Evolutionary conservation across 2,888 invertebrate genomes (phyloP).

Genomic region (Dysmachus trigonus): DNA sequence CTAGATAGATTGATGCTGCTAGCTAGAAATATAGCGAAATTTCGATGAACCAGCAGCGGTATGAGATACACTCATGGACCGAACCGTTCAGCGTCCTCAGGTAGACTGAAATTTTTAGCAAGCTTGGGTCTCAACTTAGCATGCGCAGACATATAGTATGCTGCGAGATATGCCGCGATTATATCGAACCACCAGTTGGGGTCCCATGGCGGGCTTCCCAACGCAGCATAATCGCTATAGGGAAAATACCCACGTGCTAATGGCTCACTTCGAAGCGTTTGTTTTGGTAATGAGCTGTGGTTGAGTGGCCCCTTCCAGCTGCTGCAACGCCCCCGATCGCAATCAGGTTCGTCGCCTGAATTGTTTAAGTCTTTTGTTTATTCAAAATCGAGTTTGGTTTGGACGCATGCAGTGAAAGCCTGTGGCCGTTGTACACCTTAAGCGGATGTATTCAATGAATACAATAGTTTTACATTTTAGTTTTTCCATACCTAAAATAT

Average conservation of each 20-base stretch:
- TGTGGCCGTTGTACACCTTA: not conserved
- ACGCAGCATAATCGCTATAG: not conserved
- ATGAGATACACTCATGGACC: not conserved
- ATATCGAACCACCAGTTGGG: not conserved
- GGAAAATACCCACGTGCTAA: constrained; percentile 18
- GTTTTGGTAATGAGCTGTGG: constrained; percentile 21
- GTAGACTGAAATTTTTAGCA: constrained; percentile 6
- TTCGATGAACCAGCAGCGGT: not conserved
- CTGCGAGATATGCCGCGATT: not conserved
- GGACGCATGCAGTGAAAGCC: constrained; percentile 23
- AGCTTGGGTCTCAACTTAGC: not conserved
- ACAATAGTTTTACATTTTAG: not conserved
- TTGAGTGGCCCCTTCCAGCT: constrained; percentile 9
- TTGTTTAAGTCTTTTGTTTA: constrained; percentile 10
- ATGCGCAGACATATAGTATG: not conserved
- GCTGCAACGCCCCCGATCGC: not conserved
- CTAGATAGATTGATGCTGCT: not conserved
- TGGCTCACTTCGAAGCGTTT: not conserved
- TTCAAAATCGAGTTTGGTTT: not conserved
- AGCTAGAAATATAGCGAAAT: not conserved
- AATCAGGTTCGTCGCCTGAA: constrained; percentile 12
- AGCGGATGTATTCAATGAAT: not conserved
- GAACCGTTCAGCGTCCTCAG: not conserved
- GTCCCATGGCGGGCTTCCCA: not conserved
- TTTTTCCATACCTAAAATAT: not conserved